These are phyloP conservation scores for Campopleginae sp. DNA, from an alignment of 2,888 invertebrate genomes.

Conservation along the genomic window DNA sequence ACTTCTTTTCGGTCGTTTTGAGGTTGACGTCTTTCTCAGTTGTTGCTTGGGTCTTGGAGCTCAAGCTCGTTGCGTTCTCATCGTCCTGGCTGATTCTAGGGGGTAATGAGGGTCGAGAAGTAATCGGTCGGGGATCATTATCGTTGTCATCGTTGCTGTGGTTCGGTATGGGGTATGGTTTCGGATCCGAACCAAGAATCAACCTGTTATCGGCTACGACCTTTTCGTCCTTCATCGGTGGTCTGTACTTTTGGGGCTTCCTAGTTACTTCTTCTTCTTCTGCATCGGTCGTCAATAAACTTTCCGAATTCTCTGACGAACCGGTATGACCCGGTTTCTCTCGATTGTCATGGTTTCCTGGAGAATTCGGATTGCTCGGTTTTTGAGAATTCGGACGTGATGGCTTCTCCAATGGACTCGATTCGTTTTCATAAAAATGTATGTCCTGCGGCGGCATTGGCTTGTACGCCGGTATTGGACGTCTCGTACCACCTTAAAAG, in stretches of 20 bases:
- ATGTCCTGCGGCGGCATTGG: conserved; percentile 73
- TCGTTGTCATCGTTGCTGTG: conserved; percentile 69
- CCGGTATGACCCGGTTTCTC: conserved; percentile 67
- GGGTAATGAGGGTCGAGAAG: conserved; percentile 67
- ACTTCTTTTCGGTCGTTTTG: not conserved
- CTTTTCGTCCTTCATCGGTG: conserved; percentile 77
- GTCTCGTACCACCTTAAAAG: conserved; percentile 74
- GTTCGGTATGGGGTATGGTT: conserved; percentile 74
- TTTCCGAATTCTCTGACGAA: not conserved
- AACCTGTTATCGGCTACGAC: conserved; percentile 76
- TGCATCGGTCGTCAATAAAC: not conserved
- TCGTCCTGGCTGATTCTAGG: conserved; percentile 51
- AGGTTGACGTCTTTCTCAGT: not conserved
- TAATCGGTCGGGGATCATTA: conserved; percentile 63
- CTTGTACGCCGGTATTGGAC: conserved; percentile 79
- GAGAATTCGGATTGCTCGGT: conserved; percentile 37
- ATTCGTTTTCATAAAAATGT: conserved; percentile 56
- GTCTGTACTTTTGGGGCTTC: conserved; percentile 74
- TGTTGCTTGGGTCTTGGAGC: not conserved
- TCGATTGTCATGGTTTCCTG: conserved; percentile 61
- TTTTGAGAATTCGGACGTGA: conserved; percentile 70
- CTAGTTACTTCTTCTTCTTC: conserved; percentile 57
- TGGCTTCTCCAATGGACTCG: conserved; percentile 63
- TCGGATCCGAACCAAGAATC: conserved; percentile 75
- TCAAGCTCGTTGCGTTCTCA: not conserved